A percentile compares a stretch with the other conserved stretches of the same genome.
Conservation (phyloP, 92 coral and sea anemone genomes). For the Metridium senile region DNA sequence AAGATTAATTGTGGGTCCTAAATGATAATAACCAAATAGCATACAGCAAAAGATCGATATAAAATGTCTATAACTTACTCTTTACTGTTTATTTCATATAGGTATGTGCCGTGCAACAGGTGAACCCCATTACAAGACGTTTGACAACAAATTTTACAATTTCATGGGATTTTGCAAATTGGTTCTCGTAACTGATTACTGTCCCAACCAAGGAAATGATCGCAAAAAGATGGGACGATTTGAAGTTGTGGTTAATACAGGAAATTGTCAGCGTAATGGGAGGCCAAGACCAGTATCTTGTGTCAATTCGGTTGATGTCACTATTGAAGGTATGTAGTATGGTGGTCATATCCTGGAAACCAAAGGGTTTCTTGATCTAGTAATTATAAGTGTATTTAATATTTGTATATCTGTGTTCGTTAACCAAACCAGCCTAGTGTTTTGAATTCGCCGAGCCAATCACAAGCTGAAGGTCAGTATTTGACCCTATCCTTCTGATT, state of each 20-base stretch:
- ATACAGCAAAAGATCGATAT: too few species aligned
- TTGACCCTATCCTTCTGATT: too few species aligned
- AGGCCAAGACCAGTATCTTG: not conserved
- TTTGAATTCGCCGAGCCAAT: too few species aligned
- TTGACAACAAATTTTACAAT: not conserved
- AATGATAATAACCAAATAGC: too few species aligned
- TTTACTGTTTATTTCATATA: not conserved
- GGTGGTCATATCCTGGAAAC: not conserved
- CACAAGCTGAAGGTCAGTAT: too few species aligned
- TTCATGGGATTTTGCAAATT: not conserved
- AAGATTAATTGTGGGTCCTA: too few species aligned
- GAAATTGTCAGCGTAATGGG: not conserved
- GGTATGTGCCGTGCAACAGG: not conserved
- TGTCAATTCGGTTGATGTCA: not conserved
- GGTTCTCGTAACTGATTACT: not conserved
- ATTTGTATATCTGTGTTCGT: too few species aligned
- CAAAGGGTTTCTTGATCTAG: too few species aligned
- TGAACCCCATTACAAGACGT: not conserved
- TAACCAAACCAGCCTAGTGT: too few species aligned
- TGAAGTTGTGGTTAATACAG: not conserved
- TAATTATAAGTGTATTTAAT: too few species aligned
- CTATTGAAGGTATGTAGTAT: not conserved
- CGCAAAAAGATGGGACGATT: not conserved
- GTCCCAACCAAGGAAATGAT: not conserved
- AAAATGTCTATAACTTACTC: too few species aligned